These are phyloP conservation scores for Blastomussa wellsi DNA, from an alignment of 92 coral and sea anemone species.

Conservation along the genomic window DNA sequence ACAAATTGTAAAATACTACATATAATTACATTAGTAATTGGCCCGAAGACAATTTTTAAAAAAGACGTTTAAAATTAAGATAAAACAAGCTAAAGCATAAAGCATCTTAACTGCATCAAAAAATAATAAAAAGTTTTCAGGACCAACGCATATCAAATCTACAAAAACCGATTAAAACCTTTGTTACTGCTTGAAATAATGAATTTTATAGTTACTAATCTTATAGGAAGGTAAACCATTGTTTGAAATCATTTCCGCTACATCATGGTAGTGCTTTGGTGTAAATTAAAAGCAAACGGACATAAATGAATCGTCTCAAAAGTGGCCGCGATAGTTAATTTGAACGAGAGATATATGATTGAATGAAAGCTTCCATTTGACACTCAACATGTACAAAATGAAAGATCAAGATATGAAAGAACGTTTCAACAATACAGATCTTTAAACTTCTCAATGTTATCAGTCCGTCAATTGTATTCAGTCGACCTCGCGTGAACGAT, in stretches of 20 bases:
- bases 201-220: constrained; percentile 11
- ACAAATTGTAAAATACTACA: background rate
- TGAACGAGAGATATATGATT: background rate
- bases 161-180: background rate
- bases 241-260: background rate
- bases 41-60: background rate
- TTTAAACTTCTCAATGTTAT: background rate
- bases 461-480: background rate
- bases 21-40: background rate
- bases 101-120: background rate
- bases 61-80: background rate
- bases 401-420: background rate
- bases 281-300: background rate
- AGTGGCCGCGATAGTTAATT: background rate
- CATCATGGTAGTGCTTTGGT: background rate
- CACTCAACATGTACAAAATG: background rate
- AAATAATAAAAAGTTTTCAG: background rate
- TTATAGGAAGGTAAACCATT: constrained; percentile 5
- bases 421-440: background rate
- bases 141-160: background rate
- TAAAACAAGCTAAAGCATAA: background rate
- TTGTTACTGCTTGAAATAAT: background rate
- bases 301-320: background rate
- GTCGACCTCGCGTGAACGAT: background rate
- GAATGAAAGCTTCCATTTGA: background rate